These are phyloP conservation scores for Lepidurus couesii DNA, from an alignment of 1,140 invertebrate genomes.

Conservation along the genomic window DNA sequence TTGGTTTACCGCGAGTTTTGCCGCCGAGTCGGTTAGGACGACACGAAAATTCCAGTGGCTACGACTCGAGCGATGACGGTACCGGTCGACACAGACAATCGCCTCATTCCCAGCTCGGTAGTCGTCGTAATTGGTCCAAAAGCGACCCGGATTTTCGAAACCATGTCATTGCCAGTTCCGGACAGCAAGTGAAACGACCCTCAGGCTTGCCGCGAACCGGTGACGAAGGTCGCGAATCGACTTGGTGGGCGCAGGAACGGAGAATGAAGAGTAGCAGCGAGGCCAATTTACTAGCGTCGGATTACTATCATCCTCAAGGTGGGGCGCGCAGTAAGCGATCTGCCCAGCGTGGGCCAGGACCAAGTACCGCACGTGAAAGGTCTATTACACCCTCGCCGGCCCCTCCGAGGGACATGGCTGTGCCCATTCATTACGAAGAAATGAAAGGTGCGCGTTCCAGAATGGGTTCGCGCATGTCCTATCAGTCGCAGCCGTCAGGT, in stretches of 20 bases:
- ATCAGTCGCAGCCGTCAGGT: slow-evolving; percentile 29
- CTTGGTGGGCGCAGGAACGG: slow-evolving; percentile 26
- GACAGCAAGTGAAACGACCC: slow-evolving; percentile 28
- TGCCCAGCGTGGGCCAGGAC: not conserved
- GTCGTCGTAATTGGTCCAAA: slow-evolving; percentile 36
- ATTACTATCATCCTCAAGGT: slow-evolving; percentile 37
- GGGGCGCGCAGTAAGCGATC: not conserved
- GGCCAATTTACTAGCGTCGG: slow-evolving; percentile 62
- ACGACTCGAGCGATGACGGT: slow-evolving; percentile 69
- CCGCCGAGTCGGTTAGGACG: slow-evolving; percentile 58
- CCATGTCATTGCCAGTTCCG: slow-evolving; percentile 37
- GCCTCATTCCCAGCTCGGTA: not conserved
- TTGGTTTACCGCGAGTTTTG: slow-evolving; percentile 81
- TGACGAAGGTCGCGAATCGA: slow-evolving; percentile 28
- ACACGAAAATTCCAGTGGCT: slow-evolving; percentile 70
- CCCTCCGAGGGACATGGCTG: not conserved
- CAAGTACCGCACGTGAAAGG: not conserved
- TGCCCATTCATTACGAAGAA: not conserved
- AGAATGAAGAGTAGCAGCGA: slow-evolving; percentile 51
- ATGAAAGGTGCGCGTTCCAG: slow-evolving; percentile 24
- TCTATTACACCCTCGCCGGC: not conserved
- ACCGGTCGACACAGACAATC: slow-evolving; percentile 44
- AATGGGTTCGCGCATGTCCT: slow-evolving; percentile 31
- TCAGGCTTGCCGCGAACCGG: slow-evolving; percentile 45
- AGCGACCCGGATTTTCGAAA: slow-evolving; percentile 72